A percentile compares a stretch with the other conserved stretches of the same genome.
These are phyloP conservation scores for Corythornis cristatus DNA, from an alignment of 2,113 vertebrate species.

Conservation along the genomic window DNA sequence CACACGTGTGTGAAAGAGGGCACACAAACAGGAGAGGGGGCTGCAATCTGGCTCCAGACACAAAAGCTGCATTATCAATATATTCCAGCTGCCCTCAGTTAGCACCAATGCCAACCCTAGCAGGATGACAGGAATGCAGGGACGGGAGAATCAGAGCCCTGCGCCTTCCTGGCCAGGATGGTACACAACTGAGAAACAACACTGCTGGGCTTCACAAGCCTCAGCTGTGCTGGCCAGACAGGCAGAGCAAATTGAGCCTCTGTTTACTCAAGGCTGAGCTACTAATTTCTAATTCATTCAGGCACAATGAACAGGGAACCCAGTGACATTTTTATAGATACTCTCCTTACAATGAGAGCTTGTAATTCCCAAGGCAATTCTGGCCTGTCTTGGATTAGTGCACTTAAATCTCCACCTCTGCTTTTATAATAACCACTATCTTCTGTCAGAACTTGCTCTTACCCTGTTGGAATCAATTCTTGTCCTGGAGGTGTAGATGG, in stretches of 20 bases:
- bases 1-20: neutral
- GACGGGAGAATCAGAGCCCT: neutral
- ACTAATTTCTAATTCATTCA: neutral
- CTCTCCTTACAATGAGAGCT: neutral
- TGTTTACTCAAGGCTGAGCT: neutral
- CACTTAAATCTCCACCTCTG: neutral
- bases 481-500: constrained; percentile 84
- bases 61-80: neutral
- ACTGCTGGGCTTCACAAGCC: neutral
- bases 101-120: neutral
- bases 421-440: neutral
- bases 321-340: neutral
- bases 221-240: neutral
- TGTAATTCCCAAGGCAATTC: constrained; percentile 7
- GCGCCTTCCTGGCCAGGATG: neutral
- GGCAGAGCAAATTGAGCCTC: neutral
- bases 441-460: constrained; percentile 64
- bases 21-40: neutral
- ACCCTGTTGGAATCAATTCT: constrained; percentile 93
- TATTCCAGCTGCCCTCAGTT: neutral
- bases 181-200: neutral
- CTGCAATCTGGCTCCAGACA: neutral
- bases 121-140: neutral
- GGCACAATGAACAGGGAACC: neutral
- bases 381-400: neutral